A percentile compares a stretch with the other conserved stretches of the same genome.
phyloP scores from a whole-genome alignment of 2,797 vertebrate species.

The Ctenopoma kingsleyae region DNA sequence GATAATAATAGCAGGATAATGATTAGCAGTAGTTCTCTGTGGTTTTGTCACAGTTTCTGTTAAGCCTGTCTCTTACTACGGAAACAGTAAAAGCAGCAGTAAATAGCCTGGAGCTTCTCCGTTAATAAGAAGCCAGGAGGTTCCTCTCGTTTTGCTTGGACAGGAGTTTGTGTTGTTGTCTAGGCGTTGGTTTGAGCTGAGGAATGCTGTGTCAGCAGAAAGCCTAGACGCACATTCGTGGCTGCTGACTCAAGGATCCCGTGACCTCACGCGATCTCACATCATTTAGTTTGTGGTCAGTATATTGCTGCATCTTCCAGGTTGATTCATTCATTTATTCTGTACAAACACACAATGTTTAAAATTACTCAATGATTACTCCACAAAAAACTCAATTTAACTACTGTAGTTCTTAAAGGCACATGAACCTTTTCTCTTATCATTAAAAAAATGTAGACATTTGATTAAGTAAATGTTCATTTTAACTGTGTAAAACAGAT shows the following conservation, averaged over 20 bases:
- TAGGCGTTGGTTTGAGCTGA: not conserved
- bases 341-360: not conserved
- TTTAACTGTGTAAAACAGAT: too few species aligned
- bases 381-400: too few species aligned
- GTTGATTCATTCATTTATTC: not conserved
- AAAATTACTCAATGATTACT: too few species aligned
- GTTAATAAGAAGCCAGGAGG: not conserved
- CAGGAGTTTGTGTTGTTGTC: constrained; percentile 24
- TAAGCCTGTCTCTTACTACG: not conserved
- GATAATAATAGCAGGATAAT: too few species aligned
- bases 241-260: constrained; percentile 55
- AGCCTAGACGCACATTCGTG: not conserved
- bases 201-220: constrained; percentile 56
- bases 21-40: too few species aligned
- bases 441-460: too few species aligned
- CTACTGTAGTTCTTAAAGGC: too few species aligned
- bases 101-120: not conserved
- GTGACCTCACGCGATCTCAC: constrained; percentile 36
- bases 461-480: too few species aligned
- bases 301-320: too few species aligned
- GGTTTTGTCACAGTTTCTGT: not conserved
- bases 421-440: too few species aligned
- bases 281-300: not conserved
- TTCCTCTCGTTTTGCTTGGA: constrained; percentile 13
- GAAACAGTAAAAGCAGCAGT: not conserved